Evolutionary conservation across 2,888 invertebrate species (phyloP), one percentile per base, ranked within the genome.

Genomic region (Acanthoscelides obtectus): DNA sequence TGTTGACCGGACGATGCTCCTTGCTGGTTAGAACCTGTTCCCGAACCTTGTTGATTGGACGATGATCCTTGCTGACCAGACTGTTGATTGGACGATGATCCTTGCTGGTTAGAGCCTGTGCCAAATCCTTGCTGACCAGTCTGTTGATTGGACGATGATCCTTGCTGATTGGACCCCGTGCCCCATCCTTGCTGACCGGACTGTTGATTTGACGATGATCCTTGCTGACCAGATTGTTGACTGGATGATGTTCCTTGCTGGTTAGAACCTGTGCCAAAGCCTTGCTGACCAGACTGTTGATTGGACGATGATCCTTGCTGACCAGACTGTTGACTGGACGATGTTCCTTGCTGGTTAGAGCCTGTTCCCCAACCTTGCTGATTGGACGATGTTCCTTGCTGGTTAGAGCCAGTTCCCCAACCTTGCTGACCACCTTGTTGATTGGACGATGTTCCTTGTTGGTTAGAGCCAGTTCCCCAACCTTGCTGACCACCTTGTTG

Each of bases 401-500:
- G 75, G 64, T 75, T 74, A 17, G 71, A 69, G 67, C 71, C 64
- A 65, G 70, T 71, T 45, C 45, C 45, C 45, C 45, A 45, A 64
- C 72, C 75, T 65, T 72, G 69, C 22, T 68, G 71, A 67, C 25
- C 20, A 20, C 70, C 67, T 27, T 20, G 20, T 22, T 2, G 5
- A 22, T 22, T 67, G 20, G 67, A 67, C 4, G 68, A 45, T 20
- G 68, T 19, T 71, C 71, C 68, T 71, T 75, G 74, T 72, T 76
- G 75, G 64, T 75, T 74, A 17, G 71, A 69, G 67, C 71, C 64
- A 65, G 70, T 71, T 45, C 45, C 45, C 45, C 45, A 45, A 64
- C 72, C 75, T 65, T 72, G 69, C 22, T 68, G 71, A 67, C 25
- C 20, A 20, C 70, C 67, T 27, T 74, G 74, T 22, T 70, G 67